phyloP scores from a whole-genome alignment of 2,113 vertebrate species.

The Phasianus colchicus region DNA sequence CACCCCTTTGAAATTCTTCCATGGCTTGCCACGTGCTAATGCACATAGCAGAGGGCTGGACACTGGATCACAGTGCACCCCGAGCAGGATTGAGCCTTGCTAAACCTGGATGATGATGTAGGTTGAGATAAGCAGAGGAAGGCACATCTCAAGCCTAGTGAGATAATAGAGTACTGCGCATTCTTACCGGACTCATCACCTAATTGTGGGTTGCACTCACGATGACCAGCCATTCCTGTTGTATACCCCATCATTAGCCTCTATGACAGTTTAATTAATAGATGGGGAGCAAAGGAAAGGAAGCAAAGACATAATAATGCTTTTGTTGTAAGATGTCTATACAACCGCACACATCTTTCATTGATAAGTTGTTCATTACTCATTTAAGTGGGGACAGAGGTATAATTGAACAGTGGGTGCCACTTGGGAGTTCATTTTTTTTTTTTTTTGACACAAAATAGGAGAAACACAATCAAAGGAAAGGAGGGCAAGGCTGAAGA shows the following conservation, averaged over 20 bases:
- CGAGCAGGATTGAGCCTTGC: neutral
- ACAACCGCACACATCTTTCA: neutral
- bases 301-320: neutral
- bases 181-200: neutral
- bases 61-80: neutral
- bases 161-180: neutral
- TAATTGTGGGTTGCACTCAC: neutral
- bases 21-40: fast-evolving
- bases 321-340: neutral
- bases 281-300: neutral
- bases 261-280: conserved; percentile 19
- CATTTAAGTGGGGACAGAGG: neutral
- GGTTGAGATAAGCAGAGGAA: neutral
- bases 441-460: neutral
- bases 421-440: neutral
- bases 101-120: neutral
- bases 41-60: neutral
- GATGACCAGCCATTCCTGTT: neutral
- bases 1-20: neutral
- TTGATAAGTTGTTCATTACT: neutral
- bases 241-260: conserved; percentile 7
- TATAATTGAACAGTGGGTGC: neutral
- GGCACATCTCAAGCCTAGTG: neutral
- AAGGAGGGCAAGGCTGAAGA: neutral
- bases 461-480: neutral